Conservation (phyloP, 2,888 invertebrate species). For the Leucophenga montana region DNA sequence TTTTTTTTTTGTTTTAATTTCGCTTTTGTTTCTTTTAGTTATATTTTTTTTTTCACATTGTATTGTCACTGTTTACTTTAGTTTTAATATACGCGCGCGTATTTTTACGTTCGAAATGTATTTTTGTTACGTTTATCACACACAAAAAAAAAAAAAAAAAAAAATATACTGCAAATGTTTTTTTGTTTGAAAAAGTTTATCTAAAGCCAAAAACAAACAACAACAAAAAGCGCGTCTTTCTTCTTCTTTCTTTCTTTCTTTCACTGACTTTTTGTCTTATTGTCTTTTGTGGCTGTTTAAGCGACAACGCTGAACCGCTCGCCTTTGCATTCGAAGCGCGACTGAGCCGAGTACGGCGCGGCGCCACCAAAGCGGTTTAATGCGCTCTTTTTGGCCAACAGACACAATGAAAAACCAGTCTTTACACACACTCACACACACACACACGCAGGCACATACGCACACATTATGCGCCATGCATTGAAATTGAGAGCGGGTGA, state of each 20-base stretch:
- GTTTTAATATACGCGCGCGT: no score
- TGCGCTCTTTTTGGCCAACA: constrained; percentile 29
- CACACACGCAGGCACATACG: constrained; percentile 1
- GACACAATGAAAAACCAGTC: constrained; percentile 16
- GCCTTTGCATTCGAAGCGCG: constrained; percentile 66
- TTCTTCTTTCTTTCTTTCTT: background rate
- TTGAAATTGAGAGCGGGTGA: background rate
- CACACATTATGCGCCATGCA: background rate
- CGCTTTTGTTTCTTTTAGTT: no score
- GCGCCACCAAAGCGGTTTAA: constrained; percentile 7
- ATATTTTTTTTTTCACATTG: background rate
- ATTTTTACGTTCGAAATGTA: no score
- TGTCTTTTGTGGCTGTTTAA: constrained; percentile 17
- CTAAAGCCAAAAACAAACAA: constrained; percentile 37
- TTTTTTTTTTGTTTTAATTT: background rate
- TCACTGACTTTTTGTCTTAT: background rate
- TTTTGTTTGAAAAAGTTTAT: constrained; percentile 34
- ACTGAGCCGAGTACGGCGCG: constrained; percentile 55
- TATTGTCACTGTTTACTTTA: constrained; percentile 26
- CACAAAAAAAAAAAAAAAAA: no score
- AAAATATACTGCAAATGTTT: background rate
- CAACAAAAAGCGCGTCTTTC: background rate
- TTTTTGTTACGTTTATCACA: no score
- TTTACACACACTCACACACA: background rate
- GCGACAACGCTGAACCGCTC: constrained; percentile 53